These are phyloP conservation scores for Chrysodeixis includens DNA, from an alignment of 2,888 invertebrate species.

Conservation along the genomic window DNA sequence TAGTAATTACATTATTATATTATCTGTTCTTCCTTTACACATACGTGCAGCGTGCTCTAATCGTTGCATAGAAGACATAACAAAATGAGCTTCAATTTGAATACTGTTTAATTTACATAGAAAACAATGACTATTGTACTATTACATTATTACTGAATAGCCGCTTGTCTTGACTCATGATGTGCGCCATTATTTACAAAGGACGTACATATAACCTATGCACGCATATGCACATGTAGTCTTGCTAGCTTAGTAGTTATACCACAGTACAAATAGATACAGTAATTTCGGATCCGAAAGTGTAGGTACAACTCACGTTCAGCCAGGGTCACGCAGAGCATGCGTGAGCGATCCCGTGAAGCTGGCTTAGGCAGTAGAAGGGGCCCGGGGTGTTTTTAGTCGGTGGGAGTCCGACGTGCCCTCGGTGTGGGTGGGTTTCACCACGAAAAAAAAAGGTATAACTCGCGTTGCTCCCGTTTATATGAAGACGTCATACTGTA, in stretches of 20 bases:
- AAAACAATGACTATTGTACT: constrained; percentile 14
- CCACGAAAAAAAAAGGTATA: no score
- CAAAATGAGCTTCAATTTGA: constrained; percentile 17
- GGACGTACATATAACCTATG: constrained; percentile 30
- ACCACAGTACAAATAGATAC: no score
- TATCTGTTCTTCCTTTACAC: not conserved
- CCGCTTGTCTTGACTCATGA: constrained; percentile 17
- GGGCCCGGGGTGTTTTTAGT: no score
- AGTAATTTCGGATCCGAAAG: no score
- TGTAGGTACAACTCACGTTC: no score
- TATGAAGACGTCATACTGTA: no score
- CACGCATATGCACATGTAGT: not conserved
- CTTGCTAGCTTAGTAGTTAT: not conserved
- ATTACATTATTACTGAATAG: constrained; percentile 11
- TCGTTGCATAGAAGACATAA: not conserved
- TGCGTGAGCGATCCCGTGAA: no score
- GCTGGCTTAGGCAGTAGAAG: no score
- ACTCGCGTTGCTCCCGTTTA: no score
- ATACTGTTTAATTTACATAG: not conserved
- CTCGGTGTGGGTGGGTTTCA: no score
- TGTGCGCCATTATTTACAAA: constrained; percentile 16
- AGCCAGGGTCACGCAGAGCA: no score
- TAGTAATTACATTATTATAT: not conserved
- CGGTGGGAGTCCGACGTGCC: no score
- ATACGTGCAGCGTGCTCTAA: not conserved